Base-by-base conservation (phyloP, 1,140 invertebrate genomes). In the Agraylea sexmaculata region DNA sequence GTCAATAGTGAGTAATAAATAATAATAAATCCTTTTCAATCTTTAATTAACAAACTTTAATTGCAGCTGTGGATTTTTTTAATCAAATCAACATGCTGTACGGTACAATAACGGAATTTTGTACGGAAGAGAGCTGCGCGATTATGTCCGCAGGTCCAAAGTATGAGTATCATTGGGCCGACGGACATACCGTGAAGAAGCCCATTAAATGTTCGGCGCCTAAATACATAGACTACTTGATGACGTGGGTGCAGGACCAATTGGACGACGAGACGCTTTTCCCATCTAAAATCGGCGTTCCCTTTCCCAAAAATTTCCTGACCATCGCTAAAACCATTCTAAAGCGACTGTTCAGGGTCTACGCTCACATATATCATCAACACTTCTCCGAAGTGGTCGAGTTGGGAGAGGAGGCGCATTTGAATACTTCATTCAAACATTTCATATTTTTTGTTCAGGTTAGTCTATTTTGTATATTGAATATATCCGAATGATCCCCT, bases 81-180 rank as follows among this genome's bases (percentile, higher is more conserved):
- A 98, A 98, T 64, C 94, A 99, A 77, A 98, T 99, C 52, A 98
- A 97, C 62, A 99, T 99, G 95, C 68, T 99, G 30, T 99, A 98
- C 59, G 96, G 96, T 4, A 99, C 94, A 8, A 95, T 99, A 53
- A 97, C 94, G 18, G 96, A 99, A 62, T 97, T 96, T 67, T 99
- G 96, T 64, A 95, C 92, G 1, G 91, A 96, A 62, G 89, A 97
- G 50, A 90, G 84, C 47, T 99, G 96, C 70, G 80, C 91, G 11
- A 91, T 97, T 40, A 99, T 99, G 96, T 87, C 85, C 17, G 86
- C 85, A 20, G 94, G 94, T 21, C 92, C 93, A 37, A 97, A 98
- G 64, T 98, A 99, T 59, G 95, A 99, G 66, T 99, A 99, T 63
- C 96, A 98, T 64, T 99, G 96, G 95, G 94, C 94, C 3, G 95